phyloP scores from a whole-genome alignment of 2,797 vertebrate species.

The Neosilurus mollespiculum region DNA sequence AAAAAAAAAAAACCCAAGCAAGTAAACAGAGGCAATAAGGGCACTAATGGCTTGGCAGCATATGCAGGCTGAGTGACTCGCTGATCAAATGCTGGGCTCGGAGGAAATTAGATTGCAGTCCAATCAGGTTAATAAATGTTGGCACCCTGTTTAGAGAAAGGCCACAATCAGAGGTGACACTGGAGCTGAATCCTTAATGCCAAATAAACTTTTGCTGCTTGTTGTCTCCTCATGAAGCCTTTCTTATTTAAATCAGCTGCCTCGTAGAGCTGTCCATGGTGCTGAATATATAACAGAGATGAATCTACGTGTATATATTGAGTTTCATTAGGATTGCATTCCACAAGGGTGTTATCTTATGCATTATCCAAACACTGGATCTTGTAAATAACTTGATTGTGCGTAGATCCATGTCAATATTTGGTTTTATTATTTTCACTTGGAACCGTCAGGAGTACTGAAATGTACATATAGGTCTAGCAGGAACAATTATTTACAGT shows the following conservation, averaged over 20 bases:
- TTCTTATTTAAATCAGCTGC: not conserved
- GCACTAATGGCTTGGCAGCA: constrained; percentile 41
- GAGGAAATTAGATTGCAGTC: constrained; percentile 58
- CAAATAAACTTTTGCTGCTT: constrained; percentile 39
- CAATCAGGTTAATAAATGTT: constrained; percentile 55
- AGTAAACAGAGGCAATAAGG: constrained; percentile 46
- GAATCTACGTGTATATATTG: no score
- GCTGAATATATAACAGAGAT: not conserved
- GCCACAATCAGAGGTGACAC: constrained; percentile 28
- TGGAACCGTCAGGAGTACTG: not conserved
- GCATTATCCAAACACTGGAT: not conserved
- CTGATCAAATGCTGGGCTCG: constrained; percentile 54
- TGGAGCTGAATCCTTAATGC: constrained; percentile 39
- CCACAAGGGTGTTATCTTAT: not conserved
- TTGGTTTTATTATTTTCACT: not conserved
- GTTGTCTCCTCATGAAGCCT: constrained; percentile 49
- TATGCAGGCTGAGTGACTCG: constrained; percentile 49
- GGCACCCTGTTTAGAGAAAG: constrained; percentile 21
- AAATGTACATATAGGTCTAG: not conserved
- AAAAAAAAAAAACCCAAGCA: constrained; percentile 1
- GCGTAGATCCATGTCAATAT: not conserved
- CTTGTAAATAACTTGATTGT: not conserved
- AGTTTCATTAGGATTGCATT: not conserved
- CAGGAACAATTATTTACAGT: not conserved
- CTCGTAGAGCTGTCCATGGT: constrained; percentile 42